Evolutionary conservation across 2,797 vertebrate genomes (phyloP).

Genomic region (Ptychadena robeensis): DNA sequence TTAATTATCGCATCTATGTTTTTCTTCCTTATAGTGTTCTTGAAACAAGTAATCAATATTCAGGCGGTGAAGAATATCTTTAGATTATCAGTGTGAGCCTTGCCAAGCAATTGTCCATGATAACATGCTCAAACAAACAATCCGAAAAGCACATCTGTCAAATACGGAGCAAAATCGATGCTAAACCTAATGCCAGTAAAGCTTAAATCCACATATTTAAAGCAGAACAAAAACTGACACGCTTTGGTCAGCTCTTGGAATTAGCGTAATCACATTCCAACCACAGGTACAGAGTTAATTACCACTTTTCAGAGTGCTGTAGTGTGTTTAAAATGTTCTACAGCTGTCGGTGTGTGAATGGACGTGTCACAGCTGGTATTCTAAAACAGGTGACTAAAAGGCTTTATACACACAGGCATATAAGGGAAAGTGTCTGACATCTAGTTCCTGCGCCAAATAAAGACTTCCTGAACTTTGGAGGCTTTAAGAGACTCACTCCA

Average conservation of each 20-base stretch:
- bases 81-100: slow-evolving; percentile 68
- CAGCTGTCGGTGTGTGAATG: neutral
- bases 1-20: neutral
- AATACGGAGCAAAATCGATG: slow-evolving; percentile 64
- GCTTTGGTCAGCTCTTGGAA: neutral
- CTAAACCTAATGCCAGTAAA: slow-evolving; percentile 44
- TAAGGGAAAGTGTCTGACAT: too few relatives aligned
- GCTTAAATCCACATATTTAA: slow-evolving; percentile 43
- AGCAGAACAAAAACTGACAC: slow-evolving; percentile 43
- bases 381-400: neutral
- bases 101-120: slow-evolving; percentile 63
- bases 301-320: slow-evolving; percentile 3
- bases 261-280: slow-evolving; percentile 45
- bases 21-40: slow-evolving; percentile 47
- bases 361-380: neutral
- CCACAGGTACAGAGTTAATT: slow-evolving; percentile 37
- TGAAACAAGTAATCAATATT: slow-evolving; percentile 64
- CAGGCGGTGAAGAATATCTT: slow-evolving; percentile 70
- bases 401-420: too few relatives aligned
- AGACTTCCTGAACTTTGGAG: neutral
- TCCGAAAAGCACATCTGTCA: slow-evolving; percentile 59
- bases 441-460: neutral
- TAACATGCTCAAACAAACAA: slow-evolving; percentile 48
- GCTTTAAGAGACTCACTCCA: neutral
- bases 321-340: neutral